A percentile compares a stretch with the other conserved stretches of the same genome.
Evolutionary conservation across 2,888 invertebrate species (phyloP).

Genomic region (Halictus ligatus): DNA sequence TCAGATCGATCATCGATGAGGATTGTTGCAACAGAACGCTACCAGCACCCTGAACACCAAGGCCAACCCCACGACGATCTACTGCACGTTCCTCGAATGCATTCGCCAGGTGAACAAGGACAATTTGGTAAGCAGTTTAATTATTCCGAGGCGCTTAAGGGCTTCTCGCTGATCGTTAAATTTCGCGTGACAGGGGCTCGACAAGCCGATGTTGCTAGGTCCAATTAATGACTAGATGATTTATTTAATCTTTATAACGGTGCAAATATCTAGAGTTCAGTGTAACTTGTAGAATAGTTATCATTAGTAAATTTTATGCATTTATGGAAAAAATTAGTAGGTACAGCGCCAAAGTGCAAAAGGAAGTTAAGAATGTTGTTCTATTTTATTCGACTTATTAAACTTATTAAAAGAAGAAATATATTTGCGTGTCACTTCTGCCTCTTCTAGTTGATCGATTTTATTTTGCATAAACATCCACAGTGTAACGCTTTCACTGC

Average conservation of each 20-base stretch:
- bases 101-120: constrained; percentile 81
- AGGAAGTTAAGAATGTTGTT: too few relatives aligned
- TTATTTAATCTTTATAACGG: neutral
- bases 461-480: too few relatives aligned
- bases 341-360: too few relatives aligned
- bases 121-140: constrained; percentile 72
- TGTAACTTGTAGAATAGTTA: too few relatives aligned
- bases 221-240: neutral
- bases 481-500: too few relatives aligned
- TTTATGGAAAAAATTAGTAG: too few relatives aligned
- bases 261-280: neutral
- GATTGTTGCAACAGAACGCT: constrained; percentile 70
- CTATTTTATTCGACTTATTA: too few relatives aligned
- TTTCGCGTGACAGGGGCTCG: neutral
- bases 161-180: neutral
- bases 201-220: neutral
- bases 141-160: neutral
- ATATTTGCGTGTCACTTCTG: too few relatives aligned
- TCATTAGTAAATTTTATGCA: too few relatives aligned
- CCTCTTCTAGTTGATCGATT: too few relatives aligned
- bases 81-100: constrained; percentile 81
- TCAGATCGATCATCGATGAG: neutral
- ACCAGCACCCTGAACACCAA: constrained; percentile 66
- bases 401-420: too few relatives aligned
- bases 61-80: constrained; percentile 71